Evolutionary conservation across 2,888 invertebrate species (phyloP), one percentile per base, ranked within the genome.

Genomic region (Proisotoma minuta): DNA sequence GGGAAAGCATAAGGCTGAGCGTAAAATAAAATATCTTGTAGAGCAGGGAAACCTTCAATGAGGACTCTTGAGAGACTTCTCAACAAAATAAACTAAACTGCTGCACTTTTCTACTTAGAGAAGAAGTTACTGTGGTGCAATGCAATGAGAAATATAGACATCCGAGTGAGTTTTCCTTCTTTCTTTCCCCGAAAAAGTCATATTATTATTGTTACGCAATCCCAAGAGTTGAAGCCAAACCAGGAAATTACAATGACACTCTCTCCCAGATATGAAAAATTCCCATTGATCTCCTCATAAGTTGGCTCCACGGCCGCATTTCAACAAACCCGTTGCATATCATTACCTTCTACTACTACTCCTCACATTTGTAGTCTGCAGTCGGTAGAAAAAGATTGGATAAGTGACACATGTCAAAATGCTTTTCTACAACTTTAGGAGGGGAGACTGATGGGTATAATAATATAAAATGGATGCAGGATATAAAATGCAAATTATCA

Each of bases 211-310:
- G n/a, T n/a, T n/a, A n/a, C n/a, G n/a, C n/a, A n/a, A n/a, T n/a
- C n/a, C n/a, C 20, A 60, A 29, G 24, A 20, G 47, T 43, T 28
- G 48, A 49, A 23, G 48, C 40, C 52, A 43, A 62, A 39, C 23
- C 54, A 49, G 59, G 58, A 63, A 60, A 65, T 66, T 63, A 68
- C 65, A 68, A 64, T 65, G 60, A 57, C 62, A 65, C 57, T 62
- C 59, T 58, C 58, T 39, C 53, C 53, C 50, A 49, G 59, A 61
- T 63, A 57, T 61, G 62, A 62, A 66, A 68, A 63, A 68, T 64
- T 65, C 63, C 62, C 59, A 63, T 59, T 59, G 39, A 40, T 51
- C 56, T 27, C 43, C 18, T 49, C 28, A 22, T 49, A 24, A 50
- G 22, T 50, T 22, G n/a, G n/a, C n/a, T n/a, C n/a, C n/a, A n/a